These are phyloP conservation scores for Elmis aenea DNA, from an alignment of 2,888 invertebrate genomes.

Conservation along the genomic window DNA sequence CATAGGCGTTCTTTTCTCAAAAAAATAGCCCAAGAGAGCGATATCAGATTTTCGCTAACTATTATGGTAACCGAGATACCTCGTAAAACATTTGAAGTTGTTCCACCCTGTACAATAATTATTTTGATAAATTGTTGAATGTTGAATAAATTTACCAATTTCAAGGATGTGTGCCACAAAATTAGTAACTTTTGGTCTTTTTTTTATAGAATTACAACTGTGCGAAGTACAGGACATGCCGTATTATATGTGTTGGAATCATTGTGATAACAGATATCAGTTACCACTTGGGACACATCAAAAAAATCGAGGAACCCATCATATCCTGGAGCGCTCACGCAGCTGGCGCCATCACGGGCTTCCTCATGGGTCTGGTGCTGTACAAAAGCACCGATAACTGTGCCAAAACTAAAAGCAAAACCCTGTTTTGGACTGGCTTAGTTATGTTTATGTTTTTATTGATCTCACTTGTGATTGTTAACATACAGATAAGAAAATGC, in stretches of 20 bases:
- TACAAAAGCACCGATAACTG: slow-evolving; percentile 46
- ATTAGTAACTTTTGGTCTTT: too few species aligned
- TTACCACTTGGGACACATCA: slow-evolving; percentile 49
- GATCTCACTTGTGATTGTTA: slow-evolving; percentile 25
- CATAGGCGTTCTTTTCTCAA: too few species aligned
- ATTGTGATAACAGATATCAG: slow-evolving; percentile 63
- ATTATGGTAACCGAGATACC: too few species aligned
- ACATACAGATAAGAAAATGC: slow-evolving; percentile 31
- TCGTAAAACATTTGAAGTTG: too few species aligned
- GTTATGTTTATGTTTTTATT: slow-evolving; percentile 24
- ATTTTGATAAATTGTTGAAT: too few species aligned
- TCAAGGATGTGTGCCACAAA: too few species aligned
- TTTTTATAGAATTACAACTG: slow-evolving; percentile 48
- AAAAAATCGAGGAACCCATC: slow-evolving; percentile 46
- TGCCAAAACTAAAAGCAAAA: slow-evolving; percentile 16
- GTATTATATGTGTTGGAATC: slow-evolving; percentile 57
- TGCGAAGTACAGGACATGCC: slow-evolving; percentile 48
- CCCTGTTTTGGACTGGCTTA: slow-evolving; percentile 27
- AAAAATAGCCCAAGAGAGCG: too few species aligned
- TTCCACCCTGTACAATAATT: too few species aligned
- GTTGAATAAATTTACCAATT: too few species aligned
- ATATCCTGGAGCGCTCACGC: slow-evolving; percentile 70
- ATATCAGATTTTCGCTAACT: too few species aligned
- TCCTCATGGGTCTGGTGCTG: slow-evolving; percentile 58
- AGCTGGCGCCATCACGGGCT: slow-evolving; percentile 63